These are phyloP conservation scores for Orthosia cruda DNA, from an alignment of 2,888 invertebrate genomes.

Conservation along the genomic window DNA sequence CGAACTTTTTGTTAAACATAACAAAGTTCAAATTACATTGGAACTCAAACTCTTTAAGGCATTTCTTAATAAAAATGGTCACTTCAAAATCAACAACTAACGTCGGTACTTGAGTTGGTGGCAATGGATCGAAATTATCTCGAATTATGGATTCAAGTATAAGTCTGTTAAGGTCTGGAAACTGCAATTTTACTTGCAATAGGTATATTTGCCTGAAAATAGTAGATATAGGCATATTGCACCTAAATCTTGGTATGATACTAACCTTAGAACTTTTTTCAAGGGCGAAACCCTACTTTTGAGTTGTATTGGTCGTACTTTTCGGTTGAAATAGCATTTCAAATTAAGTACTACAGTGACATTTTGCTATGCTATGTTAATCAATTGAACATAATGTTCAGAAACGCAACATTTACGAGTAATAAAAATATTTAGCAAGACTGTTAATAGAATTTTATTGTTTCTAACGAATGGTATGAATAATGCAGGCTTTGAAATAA, in stretches of 20 bases:
- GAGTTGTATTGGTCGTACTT: neutral
- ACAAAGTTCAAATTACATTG: too few species aligned
- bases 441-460: neutral
- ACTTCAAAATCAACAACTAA: too few species aligned
- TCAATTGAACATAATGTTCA: neutral
- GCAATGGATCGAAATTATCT: too few species aligned
- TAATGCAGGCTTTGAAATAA: neutral
- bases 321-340: neutral
- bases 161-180: too few species aligned
- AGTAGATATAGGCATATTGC: too few species aligned
- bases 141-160: too few species aligned
- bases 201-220: too few species aligned
- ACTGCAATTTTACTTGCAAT: too few species aligned
- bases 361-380: neutral
- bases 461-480: neutral
- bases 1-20: too few species aligned
- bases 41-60: too few species aligned
- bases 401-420: neutral
- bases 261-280: neutral
- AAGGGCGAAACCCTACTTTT: neutral
- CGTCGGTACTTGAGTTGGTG: too few species aligned
- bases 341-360: neutral
- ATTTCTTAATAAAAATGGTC: too few species aligned
- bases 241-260: neutral
- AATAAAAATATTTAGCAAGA: neutral